These are phyloP conservation scores for Takifugu bimaculatus DNA, from an alignment of 2,113 vertebrate species.

Conservation along the genomic window DNA sequence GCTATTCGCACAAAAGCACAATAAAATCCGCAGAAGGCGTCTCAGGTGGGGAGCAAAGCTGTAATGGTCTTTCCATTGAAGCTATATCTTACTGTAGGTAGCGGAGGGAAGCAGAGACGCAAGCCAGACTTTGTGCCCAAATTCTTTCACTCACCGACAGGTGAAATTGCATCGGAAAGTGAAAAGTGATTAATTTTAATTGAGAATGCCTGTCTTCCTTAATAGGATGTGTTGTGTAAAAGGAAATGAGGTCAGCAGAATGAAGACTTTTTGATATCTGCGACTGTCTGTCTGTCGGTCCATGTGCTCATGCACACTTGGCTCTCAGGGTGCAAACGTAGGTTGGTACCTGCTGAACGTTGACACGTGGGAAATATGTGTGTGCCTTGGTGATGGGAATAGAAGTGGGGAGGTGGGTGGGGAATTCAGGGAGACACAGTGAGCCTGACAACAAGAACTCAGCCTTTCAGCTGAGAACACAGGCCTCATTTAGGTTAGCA, in stretches of 20 bases:
- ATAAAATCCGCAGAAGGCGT: slow-evolving; percentile 67
- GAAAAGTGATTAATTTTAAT: slow-evolving; percentile 55
- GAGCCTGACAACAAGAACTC: slow-evolving; percentile 49
- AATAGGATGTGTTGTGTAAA: slow-evolving; percentile 15
- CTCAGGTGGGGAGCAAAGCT: slow-evolving; percentile 67
- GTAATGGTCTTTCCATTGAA: slow-evolving; percentile 70
- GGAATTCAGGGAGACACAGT: slow-evolving; percentile 33
- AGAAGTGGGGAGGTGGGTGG: slow-evolving; percentile 12
- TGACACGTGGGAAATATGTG: slow-evolving; percentile 7
- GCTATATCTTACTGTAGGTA: slow-evolving; percentile 63
- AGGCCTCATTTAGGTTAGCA: slow-evolving; percentile 74
- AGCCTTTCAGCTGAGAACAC: slow-evolving; percentile 66
- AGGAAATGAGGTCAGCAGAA: slow-evolving; percentile 14
- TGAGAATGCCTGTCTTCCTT: slow-evolving; percentile 47
- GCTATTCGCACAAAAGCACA: slow-evolving; percentile 68
- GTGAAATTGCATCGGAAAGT: slow-evolving; percentile 50
- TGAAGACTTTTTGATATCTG: slow-evolving; percentile 36
- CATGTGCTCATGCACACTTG: slow-evolving; percentile 1
- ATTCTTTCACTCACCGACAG: slow-evolving; percentile 31
- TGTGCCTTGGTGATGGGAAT: slow-evolving; percentile 28
- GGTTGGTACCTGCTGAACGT: neutral
- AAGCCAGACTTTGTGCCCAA: slow-evolving; percentile 44
- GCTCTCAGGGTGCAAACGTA: neutral
- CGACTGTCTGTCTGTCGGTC: neutral
- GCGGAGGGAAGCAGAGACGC: slow-evolving; percentile 18